phyloP scores from a whole-genome alignment of 2,113 vertebrate species.

The Ivindomyrus marchei region DNA sequence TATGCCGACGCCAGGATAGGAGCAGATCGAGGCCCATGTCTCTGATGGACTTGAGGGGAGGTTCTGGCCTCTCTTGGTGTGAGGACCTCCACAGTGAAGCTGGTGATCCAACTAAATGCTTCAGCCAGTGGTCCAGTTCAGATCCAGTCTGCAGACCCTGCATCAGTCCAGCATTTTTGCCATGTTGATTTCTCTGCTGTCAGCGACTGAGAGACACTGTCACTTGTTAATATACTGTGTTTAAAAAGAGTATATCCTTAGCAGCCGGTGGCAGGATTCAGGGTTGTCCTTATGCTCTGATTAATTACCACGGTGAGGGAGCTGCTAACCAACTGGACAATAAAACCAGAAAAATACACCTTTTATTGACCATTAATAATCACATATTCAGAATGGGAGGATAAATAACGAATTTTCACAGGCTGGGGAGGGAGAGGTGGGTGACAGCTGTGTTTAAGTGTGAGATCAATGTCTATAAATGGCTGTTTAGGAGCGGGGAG shows the following conservation, averaged over 20 bases:
- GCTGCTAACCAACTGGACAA: constrained; percentile 22
- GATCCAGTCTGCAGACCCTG: neutral
- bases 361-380: constrained; percentile 53
- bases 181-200: neutral
- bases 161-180: neutral
- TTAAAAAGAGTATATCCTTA: neutral
- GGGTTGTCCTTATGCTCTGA: neutral
- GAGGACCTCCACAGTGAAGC: neutral
- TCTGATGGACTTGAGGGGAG: neutral
- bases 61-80: neutral
- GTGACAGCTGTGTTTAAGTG: constrained; percentile 44
- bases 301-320: constrained; percentile 26
- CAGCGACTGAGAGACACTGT: neutral
- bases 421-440: neutral
- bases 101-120: neutral
- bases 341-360: constrained; percentile 30
- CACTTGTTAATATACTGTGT: neutral
- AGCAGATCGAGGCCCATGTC: neutral
- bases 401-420: constrained; percentile 1
- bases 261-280: neutral
- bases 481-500: constrained; percentile 45
- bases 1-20: neutral
- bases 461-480: constrained; percentile 65
- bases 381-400: constrained; percentile 33
- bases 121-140: neutral